Conservation (phyloP, 2,113 vertebrate genomes). For the Talpa occidentalis region DNA sequence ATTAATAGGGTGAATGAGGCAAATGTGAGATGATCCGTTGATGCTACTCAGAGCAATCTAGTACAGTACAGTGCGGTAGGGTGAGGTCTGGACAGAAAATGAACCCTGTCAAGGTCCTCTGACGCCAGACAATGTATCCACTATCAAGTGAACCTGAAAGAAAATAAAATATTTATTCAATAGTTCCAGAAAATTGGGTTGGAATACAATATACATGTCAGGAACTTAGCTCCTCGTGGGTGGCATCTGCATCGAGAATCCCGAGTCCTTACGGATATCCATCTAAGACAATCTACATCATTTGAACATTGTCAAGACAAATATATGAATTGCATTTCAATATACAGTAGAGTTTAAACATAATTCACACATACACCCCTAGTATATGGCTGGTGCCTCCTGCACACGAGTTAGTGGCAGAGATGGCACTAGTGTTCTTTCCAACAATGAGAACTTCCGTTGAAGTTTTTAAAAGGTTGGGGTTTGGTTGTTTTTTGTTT, state of each 20-base stretch:
- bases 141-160: slow-evolving; percentile 82
- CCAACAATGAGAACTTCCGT: slow-evolving; percentile 59
- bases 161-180: slow-evolving; percentile 84
- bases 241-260: slow-evolving; percentile 71
- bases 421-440: slow-evolving; percentile 70
- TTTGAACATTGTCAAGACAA: slow-evolving; percentile 79
- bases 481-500: too few relatives aligned
- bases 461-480: slow-evolving; percentile 21
- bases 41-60: slow-evolving; percentile 46
- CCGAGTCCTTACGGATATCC: slow-evolving; percentile 66
- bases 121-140: slow-evolving; percentile 80
- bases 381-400: slow-evolving; percentile 71
- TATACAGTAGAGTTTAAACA: slow-evolving; percentile 78
- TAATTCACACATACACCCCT: slow-evolving; percentile 61
- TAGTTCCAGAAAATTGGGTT: slow-evolving; percentile 79
- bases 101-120: slow-evolving; percentile 72
- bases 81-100: slow-evolving; percentile 65
- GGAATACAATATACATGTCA: slow-evolving; percentile 78
- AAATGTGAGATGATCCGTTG: slow-evolving; percentile 65
- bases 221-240: slow-evolving; percentile 64
- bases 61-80: slow-evolving; percentile 72
- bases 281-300: slow-evolving; percentile 79
- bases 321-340: slow-evolving; percentile 72
- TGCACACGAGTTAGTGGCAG: slow-evolving; percentile 61
- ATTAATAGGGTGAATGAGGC: slow-evolving; percentile 63